Conservation (phyloP, 2,888 invertebrate genomes). For the Phyllotreta cruciferae region DNA sequence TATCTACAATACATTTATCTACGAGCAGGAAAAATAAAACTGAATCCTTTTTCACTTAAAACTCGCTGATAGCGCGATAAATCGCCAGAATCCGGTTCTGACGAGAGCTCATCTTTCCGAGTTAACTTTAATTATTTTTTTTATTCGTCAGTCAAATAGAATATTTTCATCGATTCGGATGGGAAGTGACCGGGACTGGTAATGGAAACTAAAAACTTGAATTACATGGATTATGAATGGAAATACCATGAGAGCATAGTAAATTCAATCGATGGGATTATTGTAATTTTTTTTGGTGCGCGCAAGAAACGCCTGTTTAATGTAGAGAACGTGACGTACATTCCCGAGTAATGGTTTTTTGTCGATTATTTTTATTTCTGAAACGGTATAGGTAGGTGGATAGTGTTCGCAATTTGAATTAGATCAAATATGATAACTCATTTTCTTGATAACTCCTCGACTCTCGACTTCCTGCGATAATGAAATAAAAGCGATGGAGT, state of each 20-base stretch:
- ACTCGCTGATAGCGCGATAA: neutral
- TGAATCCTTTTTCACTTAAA: neutral
- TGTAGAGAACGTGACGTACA: constrained; percentile 5
- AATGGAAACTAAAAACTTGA: constrained; percentile 26
- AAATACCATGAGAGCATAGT: constrained; percentile 26
- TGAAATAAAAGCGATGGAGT: too few relatives aligned
- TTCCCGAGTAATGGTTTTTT: too few relatives aligned
- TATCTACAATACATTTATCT: too few relatives aligned
- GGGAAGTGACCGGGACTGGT: constrained; percentile 23
- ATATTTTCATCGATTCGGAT: constrained; percentile 26
- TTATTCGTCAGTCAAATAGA: constrained; percentile 16
- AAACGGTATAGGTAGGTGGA: too few relatives aligned
- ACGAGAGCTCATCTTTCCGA: constrained; percentile 2
- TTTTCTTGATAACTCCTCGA: too few relatives aligned
- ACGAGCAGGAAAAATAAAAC: too few relatives aligned
- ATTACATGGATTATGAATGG: constrained; percentile 29
- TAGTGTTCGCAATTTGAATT: too few relatives aligned
- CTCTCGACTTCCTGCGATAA: too few relatives aligned
- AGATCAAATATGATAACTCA: too few relatives aligned
- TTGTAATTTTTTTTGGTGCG: constrained; percentile 7
- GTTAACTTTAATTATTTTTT: constrained; percentile 28
- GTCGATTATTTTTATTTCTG: too few relatives aligned
- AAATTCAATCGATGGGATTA: constrained; percentile 13
- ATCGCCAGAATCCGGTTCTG: constrained; percentile 15
- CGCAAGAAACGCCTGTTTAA: constrained; percentile 4